Percentiles rank a stretch among this genome's conserved stretches.
These are phyloP conservation scores for Loripinus fragilis DNA, from an alignment of 2,888 invertebrate species.

Conservation along the genomic window DNA sequence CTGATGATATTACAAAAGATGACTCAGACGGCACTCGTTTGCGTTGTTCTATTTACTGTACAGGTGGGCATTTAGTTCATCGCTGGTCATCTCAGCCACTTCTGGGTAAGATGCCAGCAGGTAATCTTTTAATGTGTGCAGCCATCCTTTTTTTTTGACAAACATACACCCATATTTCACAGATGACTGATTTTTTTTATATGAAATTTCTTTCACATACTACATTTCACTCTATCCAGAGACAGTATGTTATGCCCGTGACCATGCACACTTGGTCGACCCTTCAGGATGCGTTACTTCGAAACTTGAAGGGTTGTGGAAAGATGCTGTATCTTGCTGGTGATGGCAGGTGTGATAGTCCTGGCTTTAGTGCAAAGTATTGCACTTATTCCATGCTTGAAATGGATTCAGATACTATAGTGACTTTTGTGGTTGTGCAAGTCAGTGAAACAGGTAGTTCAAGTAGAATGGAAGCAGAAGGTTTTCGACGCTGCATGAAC, in stretches of 20 bases:
- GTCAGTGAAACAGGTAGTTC: constrained; percentile 41
- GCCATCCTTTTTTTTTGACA: background rate
- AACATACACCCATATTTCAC: background rate
- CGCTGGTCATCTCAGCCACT: constrained; percentile 40
- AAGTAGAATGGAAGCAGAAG: constrained; percentile 17
- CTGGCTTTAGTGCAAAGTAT: constrained; percentile 43
- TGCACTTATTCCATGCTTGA: constrained; percentile 40
- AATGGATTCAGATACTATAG: constrained; percentile 24
- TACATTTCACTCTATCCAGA: constrained; percentile 32
- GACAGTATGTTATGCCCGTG: constrained; percentile 32
- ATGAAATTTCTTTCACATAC: constrained; percentile 27
- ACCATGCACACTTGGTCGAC: constrained; percentile 32
- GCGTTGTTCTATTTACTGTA: constrained; percentile 9
- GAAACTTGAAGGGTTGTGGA: constrained; percentile 12
- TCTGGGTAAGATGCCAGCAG: constrained; percentile 32
- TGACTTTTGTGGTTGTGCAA: no score
- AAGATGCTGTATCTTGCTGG: constrained; percentile 29
- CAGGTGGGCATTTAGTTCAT: constrained; percentile 29
- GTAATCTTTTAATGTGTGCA: background rate
- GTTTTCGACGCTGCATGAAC: constrained; percentile 34
- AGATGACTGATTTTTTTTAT: constrained; percentile 17
- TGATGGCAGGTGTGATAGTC: constrained; percentile 46
- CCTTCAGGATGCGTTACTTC: constrained; percentile 17
- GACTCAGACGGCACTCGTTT: background rate
- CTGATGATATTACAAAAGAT: no score